These are phyloP conservation scores for Urosaurus nigricauda DNA, from an alignment of 2,797 vertebrate genomes.

Conservation along the genomic window DNA sequence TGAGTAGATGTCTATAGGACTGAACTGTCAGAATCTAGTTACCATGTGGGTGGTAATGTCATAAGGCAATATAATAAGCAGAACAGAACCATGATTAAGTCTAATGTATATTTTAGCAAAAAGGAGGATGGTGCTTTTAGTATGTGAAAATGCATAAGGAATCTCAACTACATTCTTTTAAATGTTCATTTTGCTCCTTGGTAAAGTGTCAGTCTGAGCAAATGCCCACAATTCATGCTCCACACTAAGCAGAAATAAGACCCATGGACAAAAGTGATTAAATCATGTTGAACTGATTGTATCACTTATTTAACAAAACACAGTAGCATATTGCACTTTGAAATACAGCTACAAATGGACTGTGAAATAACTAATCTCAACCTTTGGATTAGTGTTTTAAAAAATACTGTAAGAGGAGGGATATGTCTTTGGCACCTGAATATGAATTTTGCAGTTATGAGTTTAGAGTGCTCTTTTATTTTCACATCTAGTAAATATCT, in stretches of 20 bases:
- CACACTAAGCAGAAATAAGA: neutral
- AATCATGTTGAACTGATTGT: neutral
- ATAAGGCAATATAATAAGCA: constrained; percentile 6
- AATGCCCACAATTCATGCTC: neutral
- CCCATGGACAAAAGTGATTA: neutral
- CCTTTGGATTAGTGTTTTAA: neutral
- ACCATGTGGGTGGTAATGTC: too few relatives aligned
- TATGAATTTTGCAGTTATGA: constrained; percentile 2
- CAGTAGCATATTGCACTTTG: neutral
- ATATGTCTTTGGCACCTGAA: neutral
- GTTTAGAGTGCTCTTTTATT: constrained; percentile 46
- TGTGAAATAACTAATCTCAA: neutral
- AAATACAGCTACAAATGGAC: neutral
- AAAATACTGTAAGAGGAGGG: too few relatives aligned
- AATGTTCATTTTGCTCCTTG: neutral
- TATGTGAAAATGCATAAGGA: neutral
- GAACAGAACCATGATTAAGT: neutral
- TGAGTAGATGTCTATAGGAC: neutral
- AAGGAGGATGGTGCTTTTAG: neutral
- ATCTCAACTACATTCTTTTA: neutral
- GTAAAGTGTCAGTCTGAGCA: neutral
- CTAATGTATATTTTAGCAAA: neutral
- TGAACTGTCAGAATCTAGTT: neutral
- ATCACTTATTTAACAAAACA: neutral
- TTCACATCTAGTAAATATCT: constrained; percentile 56